A percentile compares a stretch with the other conserved stretches of the same genome.
Evolutionary conservation across 2,888 invertebrate genomes (phyloP).

Genomic region (Chalcosyrphus nemorum): DNA sequence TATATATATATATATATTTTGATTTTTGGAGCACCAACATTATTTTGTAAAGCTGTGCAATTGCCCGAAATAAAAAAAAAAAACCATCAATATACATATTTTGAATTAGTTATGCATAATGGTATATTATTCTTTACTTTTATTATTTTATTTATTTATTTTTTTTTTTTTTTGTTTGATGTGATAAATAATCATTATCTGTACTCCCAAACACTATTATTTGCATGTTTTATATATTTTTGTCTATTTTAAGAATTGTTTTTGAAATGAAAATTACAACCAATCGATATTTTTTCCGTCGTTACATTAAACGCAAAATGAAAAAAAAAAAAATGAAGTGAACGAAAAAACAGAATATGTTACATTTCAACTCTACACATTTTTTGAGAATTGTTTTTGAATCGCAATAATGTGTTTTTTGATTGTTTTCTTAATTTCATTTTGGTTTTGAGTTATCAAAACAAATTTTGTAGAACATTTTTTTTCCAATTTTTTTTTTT

Average conservation of each 20-base stretch:
- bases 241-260: constrained; percentile 37
- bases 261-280: constrained; percentile 7
- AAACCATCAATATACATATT: constrained; percentile 28
- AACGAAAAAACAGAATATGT: constrained; percentile 71
- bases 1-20: constrained; percentile 48
- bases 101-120: constrained; percentile 33
- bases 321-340: constrained; percentile 17
- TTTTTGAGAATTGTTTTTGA: constrained; percentile 65
- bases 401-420: constrained; percentile 56
- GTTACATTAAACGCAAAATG: constrained; percentile 5
- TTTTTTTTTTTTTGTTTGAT: constrained; percentile 28
- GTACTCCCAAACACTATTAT: constrained; percentile 42
- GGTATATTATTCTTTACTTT: neutral
- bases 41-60: constrained; percentile 65
- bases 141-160: too few species aligned
- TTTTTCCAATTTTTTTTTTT: constrained; percentile 9
- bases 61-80: constrained; percentile 54
- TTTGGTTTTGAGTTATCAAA: constrained; percentile 30
- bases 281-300: constrained; percentile 35
- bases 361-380: constrained; percentile 32
- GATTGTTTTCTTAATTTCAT: constrained; percentile 16
- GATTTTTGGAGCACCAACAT: constrained; percentile 63
- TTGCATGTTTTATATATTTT: constrained; percentile 56
- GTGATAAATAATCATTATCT: constrained; percentile 22
- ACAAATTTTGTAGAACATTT: constrained; percentile 36